phyloP scores from a whole-genome alignment of 2,888 invertebrate species.

The Drosophila barbarae region DNA sequence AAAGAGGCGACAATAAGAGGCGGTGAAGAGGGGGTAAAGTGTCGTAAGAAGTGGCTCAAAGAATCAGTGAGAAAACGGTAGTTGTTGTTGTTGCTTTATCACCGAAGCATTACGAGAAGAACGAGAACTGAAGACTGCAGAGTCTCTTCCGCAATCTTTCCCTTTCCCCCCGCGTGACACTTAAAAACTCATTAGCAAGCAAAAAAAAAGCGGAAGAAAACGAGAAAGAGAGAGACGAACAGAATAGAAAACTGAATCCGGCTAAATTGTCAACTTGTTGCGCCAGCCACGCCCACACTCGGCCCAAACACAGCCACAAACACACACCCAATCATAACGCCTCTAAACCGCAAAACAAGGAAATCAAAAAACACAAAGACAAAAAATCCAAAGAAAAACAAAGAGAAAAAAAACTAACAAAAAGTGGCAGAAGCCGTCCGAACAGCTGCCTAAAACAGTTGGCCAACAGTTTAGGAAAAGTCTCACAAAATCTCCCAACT shows the following conservation, averaged over 20 bases:
- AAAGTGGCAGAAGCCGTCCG: slow-evolving; percentile 20
- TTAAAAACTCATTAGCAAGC: slow-evolving; percentile 49
- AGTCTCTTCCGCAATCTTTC: slow-evolving; percentile 10
- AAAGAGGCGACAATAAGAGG: background rate
- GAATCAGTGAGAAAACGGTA: slow-evolving; percentile 35
- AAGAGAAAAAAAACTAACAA: slow-evolving; percentile 21
- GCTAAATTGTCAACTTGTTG: slow-evolving; percentile 45
- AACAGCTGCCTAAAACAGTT: slow-evolving; percentile 35
- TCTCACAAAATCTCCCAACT: background rate
- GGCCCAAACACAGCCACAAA: slow-evolving; percentile 16
- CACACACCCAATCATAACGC: slow-evolving; percentile 30
- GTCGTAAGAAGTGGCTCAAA: slow-evolving; percentile 34
- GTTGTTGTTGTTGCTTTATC: slow-evolving; percentile 30
- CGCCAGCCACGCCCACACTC: slow-evolving; percentile 36
- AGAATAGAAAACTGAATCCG: slow-evolving; percentile 22
- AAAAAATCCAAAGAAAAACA: background rate
- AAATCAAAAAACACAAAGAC: background rate
- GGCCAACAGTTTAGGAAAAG: slow-evolving; percentile 24
- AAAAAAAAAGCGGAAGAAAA: slow-evolving; percentile 18
- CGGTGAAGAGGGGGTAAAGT: slow-evolving; percentile 11
- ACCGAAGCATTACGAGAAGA: slow-evolving; percentile 26
- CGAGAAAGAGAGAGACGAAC: background rate
- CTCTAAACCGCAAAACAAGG: slow-evolving; percentile 39
- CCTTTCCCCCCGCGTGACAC: slow-evolving; percentile 20
- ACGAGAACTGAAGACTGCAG: slow-evolving; percentile 10